Base-by-base conservation (phyloP, 2,113 vertebrate species). In the Apteryx mantelli region DNA sequence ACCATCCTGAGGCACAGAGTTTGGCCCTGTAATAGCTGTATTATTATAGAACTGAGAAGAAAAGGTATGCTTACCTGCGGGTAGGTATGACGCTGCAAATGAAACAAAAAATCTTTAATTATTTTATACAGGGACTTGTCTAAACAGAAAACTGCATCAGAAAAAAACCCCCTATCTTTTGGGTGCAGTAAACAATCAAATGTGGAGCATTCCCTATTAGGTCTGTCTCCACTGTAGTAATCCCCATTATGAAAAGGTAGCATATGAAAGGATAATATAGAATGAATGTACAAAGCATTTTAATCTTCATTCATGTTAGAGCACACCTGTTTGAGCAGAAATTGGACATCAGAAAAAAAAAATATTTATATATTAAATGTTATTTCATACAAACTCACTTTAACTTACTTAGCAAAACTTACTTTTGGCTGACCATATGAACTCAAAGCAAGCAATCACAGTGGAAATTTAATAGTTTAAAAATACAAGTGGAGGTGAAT, bases 1-100 rank as follows among this genome's bases (percentile, higher is more conserved):
- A 64, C 5, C 4, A 63, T 21, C 26, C 26, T 46, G 60, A 91
- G 42, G 34, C n/a, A 76, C 55, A 5, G 30, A 16, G 8, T 64
- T 61, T 89, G 56, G n/a, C 26, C 34, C n/a, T 7, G 1, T 30
- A 68, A 75, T 34, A 66, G 21, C 21, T 70, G 13, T 36, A 22
- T 44, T 34, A 13, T 19, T 42, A 2, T 0, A 76, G 38, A 76
- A 68, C 58, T 36, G 8, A 26, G 7, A 89, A 76, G 63, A 18
- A 44, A 52, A 77, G 26, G 3, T 14, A 42, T 64, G 24, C 81
- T 79, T 97, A 97, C 97, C 95, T 97, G 94, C 7, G 97, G 73
- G 52, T 84, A 96, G 40, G 95, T 95, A 12, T 94, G 75, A 64
- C 96, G 97, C 97, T 97, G 88, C 56, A 91, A 97, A 89, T 11